A percentile compares a stretch with the other conserved stretches of the same genome.
Evolutionary conservation across 2,113 vertebrate genomes (phyloP).

Genomic region (Patagioenas fasciata): DNA sequence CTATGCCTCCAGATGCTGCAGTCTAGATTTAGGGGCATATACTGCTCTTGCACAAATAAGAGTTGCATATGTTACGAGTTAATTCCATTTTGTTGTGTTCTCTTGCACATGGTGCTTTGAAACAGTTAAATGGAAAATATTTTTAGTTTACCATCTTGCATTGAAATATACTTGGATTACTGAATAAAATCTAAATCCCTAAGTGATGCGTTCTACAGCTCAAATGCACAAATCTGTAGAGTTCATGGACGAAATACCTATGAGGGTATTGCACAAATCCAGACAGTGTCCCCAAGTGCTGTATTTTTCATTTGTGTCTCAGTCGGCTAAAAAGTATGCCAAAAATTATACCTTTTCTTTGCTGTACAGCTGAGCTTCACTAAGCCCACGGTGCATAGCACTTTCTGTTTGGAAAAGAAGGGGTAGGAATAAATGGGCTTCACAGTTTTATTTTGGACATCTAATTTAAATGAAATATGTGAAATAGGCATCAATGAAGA

Average conservation of each 20-base stretch:
- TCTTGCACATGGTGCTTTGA: conserved; percentile 59
- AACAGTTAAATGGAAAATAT: conserved; percentile 64
- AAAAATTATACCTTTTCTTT: conserved; percentile 10
- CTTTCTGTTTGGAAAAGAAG: neutral
- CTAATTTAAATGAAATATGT: neutral
- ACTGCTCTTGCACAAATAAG: conserved; percentile 52
- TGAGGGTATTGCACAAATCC: conserved; percentile 2
- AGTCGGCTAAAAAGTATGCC: neutral
- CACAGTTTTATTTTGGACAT: neutral
- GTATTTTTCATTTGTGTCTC: conserved; percentile 15
- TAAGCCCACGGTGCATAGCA: neutral
- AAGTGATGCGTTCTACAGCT: neutral
- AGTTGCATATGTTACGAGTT: conserved; percentile 66
- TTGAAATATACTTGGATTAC: conserved; percentile 54
- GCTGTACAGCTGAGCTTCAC: neutral
- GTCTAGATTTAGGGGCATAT: conserved; percentile 51
- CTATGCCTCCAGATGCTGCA: conserved; percentile 64
- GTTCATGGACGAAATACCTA: conserved; percentile 1
- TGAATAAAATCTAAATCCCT: conserved; percentile 40
- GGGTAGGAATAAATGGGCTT: neutral
- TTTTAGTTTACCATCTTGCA: conserved; percentile 59
- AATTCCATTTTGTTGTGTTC: conserved; percentile 63
- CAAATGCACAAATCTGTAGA: conserved; percentile 10
- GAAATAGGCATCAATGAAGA: neutral
- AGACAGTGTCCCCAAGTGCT: neutral